Percentiles rank a stretch among this genome's conserved stretches.
Conservation (phyloP, 2,113 vertebrate species). For the Thalassoma bifasciatum region DNA sequence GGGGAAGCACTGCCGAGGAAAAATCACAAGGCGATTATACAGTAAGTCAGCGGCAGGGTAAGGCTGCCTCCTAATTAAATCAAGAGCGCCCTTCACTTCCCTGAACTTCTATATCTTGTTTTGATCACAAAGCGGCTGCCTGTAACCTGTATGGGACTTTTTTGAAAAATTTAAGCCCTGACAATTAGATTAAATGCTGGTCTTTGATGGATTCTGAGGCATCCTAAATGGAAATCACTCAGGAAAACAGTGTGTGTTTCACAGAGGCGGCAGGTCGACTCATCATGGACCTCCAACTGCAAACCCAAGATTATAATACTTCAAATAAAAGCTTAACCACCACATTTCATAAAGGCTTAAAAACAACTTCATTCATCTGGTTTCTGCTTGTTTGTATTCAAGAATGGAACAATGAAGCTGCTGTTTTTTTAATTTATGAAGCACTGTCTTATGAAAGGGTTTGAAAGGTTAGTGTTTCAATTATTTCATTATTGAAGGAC, state of each 20-base stretch:
- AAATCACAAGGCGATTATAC: slow-evolving; percentile 62
- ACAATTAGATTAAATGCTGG: slow-evolving; percentile 65
- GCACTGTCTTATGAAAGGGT: neutral
- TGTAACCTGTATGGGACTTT: slow-evolving; percentile 52
- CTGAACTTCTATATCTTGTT: slow-evolving; percentile 74
- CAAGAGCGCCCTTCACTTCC: slow-evolving; percentile 68
- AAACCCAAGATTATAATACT: slow-evolving; percentile 36
- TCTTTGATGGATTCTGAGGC: slow-evolving; percentile 41
- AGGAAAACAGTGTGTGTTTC: slow-evolving; percentile 46
- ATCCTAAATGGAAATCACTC: slow-evolving; percentile 58
- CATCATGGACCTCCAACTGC: slow-evolving; percentile 36
- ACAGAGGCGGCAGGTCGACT: slow-evolving; percentile 38
- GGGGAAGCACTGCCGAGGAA: slow-evolving; percentile 40
- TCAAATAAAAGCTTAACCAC: slow-evolving; percentile 36
- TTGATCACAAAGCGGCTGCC: slow-evolving; percentile 55
- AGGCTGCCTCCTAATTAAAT: slow-evolving; percentile 76
- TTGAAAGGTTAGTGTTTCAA: neutral
- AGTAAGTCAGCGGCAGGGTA: slow-evolving; percentile 52
- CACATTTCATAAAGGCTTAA: slow-evolving; percentile 36
- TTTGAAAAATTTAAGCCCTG: slow-evolving; percentile 54
- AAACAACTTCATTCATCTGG: slow-evolving; percentile 47
- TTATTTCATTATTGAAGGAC: neutral
- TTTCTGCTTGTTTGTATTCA: slow-evolving; percentile 17
- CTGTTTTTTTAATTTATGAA: neutral
- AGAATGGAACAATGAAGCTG: neutral